Conservation (phyloP, 2,797 vertebrate genomes). For the Alca torda region DNA sequence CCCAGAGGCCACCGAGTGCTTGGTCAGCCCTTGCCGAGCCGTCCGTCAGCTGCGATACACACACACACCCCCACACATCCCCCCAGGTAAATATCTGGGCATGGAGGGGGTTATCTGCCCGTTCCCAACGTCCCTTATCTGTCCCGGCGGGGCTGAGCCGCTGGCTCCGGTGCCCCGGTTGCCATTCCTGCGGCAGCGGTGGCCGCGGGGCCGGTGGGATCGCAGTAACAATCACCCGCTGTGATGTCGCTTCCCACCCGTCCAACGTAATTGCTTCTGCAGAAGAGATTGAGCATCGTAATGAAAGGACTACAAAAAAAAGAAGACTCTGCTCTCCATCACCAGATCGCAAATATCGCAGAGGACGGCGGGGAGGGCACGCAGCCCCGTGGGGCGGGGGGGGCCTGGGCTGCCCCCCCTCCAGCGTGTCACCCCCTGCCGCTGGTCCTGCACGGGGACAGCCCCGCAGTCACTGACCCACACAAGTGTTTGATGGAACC, state of each 20-base stretch:
- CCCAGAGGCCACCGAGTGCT: neutral
- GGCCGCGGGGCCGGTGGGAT: neutral
- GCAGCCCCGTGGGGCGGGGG: rapidly evolving
- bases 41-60: neutral
- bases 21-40: neutral
- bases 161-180: neutral
- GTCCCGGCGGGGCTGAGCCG: neutral
- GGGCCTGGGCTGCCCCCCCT: neutral
- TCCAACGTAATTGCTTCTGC: neutral
- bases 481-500: neutral
- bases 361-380: neutral
- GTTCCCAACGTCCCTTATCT: neutral
- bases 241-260: neutral
- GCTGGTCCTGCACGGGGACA: rapidly evolving
- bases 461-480: rapidly evolving
- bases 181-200: neutral
- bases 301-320: neutral
- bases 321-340: neutral
- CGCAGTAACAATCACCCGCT: neutral
- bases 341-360: no score
- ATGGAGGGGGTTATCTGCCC: neutral
- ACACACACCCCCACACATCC: no score
- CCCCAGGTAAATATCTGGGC: neutral
- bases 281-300: neutral
- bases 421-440: neutral